Evolutionary conservation across 2,888 invertebrate genomes (phyloP), one percentile per base, ranked within the genome.

Genomic region (Cybosia mesomella): DNA sequence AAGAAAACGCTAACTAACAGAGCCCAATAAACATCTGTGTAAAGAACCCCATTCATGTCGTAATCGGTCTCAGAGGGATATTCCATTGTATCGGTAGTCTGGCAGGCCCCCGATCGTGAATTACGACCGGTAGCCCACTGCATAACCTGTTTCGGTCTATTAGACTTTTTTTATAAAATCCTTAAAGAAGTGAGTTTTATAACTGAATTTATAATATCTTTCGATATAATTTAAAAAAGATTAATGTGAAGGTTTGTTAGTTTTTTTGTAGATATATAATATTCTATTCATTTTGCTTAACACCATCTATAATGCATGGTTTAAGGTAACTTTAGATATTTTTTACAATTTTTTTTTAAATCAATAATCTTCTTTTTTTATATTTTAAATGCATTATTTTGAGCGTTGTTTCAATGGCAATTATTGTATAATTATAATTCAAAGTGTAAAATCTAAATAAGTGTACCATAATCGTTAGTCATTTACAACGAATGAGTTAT

Each of bases 11-110:
- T 10, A 62, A 64, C 64, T 28, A 63, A 63, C 58, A 59, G 18
- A 49, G 24, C 9, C 36, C 39, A 32, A 15, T 58, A 61, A 64
- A 75, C 78, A 79, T 80, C 72, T 79, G 75, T 69, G 61, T 32
- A 70, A 60, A 73, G 66, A 77, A 54, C 71, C 72, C 71, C 67
- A 79, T 79, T 80, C 74, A 72, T 68, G 68, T 70, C 67, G 60
- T 74, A 68, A 76, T 73, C 72, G 74, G 43, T 62, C 85, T 75
- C 77, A 39, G 64, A 77, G 85, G 83, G 70, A 70, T 67, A 66
- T 71, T 68, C 72, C 71, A 79, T 85, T 84, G 82, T 84, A 74
- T 75, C 63, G 21, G 21, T 58, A 72, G 64, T 68, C 73, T 75
- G 75, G 68, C 73, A 76, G 72, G 73, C 62, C 71, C 66, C 72